These are phyloP conservation scores for Cepaea nemoralis DNA, from an alignment of 1,140 invertebrate species.

Conservation along the genomic window DNA sequence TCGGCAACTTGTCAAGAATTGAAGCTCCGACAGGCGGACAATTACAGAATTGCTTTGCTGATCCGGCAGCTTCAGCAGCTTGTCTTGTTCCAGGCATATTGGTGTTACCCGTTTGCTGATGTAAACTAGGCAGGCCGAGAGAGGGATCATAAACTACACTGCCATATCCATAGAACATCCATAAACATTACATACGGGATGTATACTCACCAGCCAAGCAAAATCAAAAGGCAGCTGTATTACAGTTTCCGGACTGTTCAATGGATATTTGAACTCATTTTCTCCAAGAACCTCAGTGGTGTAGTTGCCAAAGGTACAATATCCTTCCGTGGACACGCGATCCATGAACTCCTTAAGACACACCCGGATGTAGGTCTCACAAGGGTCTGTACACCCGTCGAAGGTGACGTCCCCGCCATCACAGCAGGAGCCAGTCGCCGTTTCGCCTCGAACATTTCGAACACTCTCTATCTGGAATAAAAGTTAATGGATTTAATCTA, in stretches of 20 bases:
- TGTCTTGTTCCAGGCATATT: too few species aligned
- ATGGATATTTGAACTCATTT: conserved; percentile 80
- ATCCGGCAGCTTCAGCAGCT: too few species aligned
- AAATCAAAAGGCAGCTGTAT: conserved; percentile 92
- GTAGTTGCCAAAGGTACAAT: conserved; percentile 92
- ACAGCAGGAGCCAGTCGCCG: conserved; percentile 86
- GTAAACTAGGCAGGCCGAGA: too few species aligned
- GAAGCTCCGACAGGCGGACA: too few species aligned
- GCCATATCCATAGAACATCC: too few species aligned
- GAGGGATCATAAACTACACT: too few species aligned
- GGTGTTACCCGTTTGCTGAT: too few species aligned
- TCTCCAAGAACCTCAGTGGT: conserved; percentile 87
- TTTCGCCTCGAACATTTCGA: conserved; percentile 86
- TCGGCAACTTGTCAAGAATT: too few species aligned
- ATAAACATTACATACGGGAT: too few species aligned
- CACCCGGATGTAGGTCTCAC: conserved; percentile 89
- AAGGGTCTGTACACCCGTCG: conserved; percentile 80
- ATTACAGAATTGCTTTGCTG: too few species aligned
- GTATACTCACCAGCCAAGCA: conserved; percentile 75
- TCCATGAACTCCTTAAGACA: conserved; percentile 95
- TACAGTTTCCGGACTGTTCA: conserved; percentile 73
- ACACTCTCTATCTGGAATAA: conserved; percentile 78
- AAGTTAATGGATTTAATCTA: too few species aligned
- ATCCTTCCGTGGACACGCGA: conserved; percentile 87
- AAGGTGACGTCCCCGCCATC: conserved; percentile 71